phyloP scores from a whole-genome alignment of 1,140 invertebrate species.

The Drosophila pruinosa region DNA sequence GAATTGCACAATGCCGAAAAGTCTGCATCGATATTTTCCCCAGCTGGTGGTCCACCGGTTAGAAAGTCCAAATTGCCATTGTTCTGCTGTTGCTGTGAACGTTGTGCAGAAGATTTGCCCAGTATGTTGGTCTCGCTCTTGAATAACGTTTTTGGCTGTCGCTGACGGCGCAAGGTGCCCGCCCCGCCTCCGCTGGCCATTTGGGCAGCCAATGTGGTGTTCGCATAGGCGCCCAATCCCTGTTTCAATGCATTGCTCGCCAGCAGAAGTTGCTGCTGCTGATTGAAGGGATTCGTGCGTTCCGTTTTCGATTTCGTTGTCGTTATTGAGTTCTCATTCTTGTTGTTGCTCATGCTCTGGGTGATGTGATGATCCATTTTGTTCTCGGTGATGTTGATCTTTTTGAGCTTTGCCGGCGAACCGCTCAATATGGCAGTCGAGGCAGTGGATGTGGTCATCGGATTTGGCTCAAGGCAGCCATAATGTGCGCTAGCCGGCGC shows the following conservation, averaged over 20 bases:
- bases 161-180: conserved; percentile 74
- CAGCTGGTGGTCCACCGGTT: conserved; percentile 49
- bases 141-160: conserved; percentile 74
- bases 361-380: conserved; percentile 79
- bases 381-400: conserved; percentile 82
- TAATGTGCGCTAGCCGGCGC: conserved; percentile 80
- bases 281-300: conserved; percentile 74
- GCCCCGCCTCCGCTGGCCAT: conserved; percentile 74
- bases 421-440: conserved; percentile 66
- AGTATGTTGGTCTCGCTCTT: conserved; percentile 82
- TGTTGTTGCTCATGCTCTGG: conserved; percentile 50
- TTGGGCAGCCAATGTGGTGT: conserved; percentile 73
- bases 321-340: conserved; percentile 34
- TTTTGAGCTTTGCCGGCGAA: conserved; percentile 64
- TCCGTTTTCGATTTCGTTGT: conserved; percentile 38
- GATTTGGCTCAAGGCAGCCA: conserved; percentile 62
- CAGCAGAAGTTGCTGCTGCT: conserved; percentile 72
- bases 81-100: conserved; percentile 7
- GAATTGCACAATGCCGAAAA: conserved; percentile 71
- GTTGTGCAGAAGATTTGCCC: conserved; percentile 62
- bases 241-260: conserved; percentile 78
- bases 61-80: conserved; percentile 60
- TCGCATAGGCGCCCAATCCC: conserved; percentile 76
- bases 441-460: conserved; percentile 75
- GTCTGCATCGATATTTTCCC: conserved; percentile 53